Percentiles rank a stretch among this genome's conserved stretches.
These are phyloP conservation scores for Drosophila mettleri DNA, from an alignment of 2,888 invertebrate species.

Conservation along the genomic window DNA sequence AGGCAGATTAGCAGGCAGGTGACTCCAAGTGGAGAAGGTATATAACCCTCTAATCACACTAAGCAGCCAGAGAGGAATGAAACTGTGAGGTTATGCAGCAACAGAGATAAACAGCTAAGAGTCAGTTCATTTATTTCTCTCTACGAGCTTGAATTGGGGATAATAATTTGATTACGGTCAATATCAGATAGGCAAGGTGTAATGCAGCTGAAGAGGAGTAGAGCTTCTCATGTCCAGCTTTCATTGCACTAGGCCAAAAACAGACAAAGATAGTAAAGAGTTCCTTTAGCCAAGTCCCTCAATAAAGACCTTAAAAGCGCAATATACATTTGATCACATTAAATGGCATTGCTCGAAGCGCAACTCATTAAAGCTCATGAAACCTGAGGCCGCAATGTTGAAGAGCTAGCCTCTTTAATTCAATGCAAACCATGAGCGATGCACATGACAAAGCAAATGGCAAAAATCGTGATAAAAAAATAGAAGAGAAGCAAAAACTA, in stretches of 20 bases:
- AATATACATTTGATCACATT: neutral
- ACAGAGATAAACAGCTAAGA: no score
- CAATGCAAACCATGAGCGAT: constrained; percentile 35
- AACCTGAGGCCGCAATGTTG: neutral
- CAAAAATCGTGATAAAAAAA: constrained; percentile 1
- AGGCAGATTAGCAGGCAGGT: no score
- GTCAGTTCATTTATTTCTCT: no score
- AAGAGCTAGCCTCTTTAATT: constrained; percentile 24
- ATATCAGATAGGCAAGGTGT: neutral
- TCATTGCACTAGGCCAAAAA: neutral
- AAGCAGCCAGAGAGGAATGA: no score
- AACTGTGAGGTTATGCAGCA: no score
- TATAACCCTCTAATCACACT: no score
- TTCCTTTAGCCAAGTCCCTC: neutral
- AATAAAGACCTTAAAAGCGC: neutral
- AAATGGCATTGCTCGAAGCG: neutral
- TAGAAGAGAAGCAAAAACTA: constrained; percentile 33
- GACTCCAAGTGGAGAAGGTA: no score
- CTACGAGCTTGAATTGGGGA: no score
- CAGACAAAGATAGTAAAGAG: rapidly evolving
- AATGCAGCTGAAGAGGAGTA: neutral
- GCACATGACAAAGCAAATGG: constrained; percentile 10
- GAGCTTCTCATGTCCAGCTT: neutral
- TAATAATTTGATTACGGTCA: neutral
- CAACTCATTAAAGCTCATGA: constrained; percentile 1